phyloP scores from a whole-genome alignment of 2,113 vertebrate species.

The Melanerpes aurifrons region DNA sequence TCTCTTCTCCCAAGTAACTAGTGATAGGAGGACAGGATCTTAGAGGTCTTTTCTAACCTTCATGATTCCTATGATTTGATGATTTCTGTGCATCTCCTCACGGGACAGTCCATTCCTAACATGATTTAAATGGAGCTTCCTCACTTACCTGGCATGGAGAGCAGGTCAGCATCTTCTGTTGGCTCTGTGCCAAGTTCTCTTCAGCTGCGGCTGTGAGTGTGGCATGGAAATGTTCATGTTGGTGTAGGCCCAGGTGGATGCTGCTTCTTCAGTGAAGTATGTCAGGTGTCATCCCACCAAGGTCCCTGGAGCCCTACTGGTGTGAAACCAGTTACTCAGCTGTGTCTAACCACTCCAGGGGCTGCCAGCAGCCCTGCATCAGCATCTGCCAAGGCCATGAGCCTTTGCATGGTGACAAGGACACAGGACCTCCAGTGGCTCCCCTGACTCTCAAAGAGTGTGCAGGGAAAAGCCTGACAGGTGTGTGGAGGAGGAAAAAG shows the following conservation, averaged over 20 bases:
- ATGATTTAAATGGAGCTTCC: background rate
- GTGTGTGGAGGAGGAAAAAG: background rate
- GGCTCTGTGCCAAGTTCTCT: background rate
- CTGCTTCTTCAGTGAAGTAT: background rate
- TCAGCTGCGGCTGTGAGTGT: background rate
- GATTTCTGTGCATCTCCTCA: background rate
- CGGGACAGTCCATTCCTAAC: background rate
- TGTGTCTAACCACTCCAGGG: background rate
- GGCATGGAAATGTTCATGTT: rapidly evolving
- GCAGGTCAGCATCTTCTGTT: background rate
- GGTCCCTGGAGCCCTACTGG: background rate
- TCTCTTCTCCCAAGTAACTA: too few species aligned
- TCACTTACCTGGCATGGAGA: rapidly evolving
- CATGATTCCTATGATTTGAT: too few species aligned
- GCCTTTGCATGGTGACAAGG: rapidly evolving
- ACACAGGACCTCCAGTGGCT: rapidly evolving
- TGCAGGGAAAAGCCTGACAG: rapidly evolving
- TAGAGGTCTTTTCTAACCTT: too few species aligned
- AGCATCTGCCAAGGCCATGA: rapidly evolving
- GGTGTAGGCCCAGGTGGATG: background rate
- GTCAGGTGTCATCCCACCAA: rapidly evolving
- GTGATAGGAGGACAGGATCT: too few species aligned
- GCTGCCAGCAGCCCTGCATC: background rate
- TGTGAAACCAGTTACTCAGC: background rate
- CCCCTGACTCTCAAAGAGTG: background rate